Evolutionary conservation across 2,113 vertebrate species (phyloP).

Genomic region (Platichthys stellatus): DNA sequence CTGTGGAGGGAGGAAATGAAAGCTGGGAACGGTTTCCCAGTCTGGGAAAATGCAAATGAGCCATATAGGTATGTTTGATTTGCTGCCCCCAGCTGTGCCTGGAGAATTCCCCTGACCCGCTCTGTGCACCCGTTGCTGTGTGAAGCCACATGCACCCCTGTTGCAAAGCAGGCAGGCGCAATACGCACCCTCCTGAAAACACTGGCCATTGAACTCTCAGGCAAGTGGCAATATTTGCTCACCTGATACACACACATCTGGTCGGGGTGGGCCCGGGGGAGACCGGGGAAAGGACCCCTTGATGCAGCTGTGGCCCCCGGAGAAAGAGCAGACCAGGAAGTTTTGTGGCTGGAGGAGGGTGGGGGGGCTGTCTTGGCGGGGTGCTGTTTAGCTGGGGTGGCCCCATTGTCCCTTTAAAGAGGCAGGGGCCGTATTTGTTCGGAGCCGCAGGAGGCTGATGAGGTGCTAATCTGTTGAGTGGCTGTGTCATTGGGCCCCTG

Average conservation of each 20-base stretch:
- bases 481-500: slow-evolving; percentile 74
- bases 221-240: slow-evolving; percentile 93
- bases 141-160: slow-evolving; percentile 75
- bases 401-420: slow-evolving; percentile 85
- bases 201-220: slow-evolving; percentile 84
- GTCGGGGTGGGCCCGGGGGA: slow-evolving; percentile 68
- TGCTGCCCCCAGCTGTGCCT: slow-evolving; percentile 83
- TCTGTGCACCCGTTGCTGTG: slow-evolving; percentile 66
- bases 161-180: slow-evolving; percentile 76
- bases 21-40: slow-evolving; percentile 49
- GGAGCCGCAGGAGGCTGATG: slow-evolving; percentile 90
- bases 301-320: slow-evolving; percentile 81
- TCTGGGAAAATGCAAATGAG: slow-evolving; percentile 80
- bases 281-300: slow-evolving; percentile 62
- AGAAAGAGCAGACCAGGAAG: slow-evolving; percentile 86
- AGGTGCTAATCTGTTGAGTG: slow-evolving; percentile 89
- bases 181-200: slow-evolving; percentile 85
- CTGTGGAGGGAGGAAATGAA: slow-evolving; percentile 59
- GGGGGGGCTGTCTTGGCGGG: slow-evolving; percentile 68
- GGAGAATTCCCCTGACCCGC: slow-evolving; percentile 76
- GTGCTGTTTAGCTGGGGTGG: slow-evolving; percentile 86
- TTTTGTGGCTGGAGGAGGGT: slow-evolving; percentile 66
- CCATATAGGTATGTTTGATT: slow-evolving; percentile 73
- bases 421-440: slow-evolving; percentile 88
- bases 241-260: slow-evolving; percentile 86